Evolutionary conservation across 2,888 invertebrate species (phyloP), one percentile per base, ranked within the genome.

Genomic region (Hemicrepidius hirtus): DNA sequence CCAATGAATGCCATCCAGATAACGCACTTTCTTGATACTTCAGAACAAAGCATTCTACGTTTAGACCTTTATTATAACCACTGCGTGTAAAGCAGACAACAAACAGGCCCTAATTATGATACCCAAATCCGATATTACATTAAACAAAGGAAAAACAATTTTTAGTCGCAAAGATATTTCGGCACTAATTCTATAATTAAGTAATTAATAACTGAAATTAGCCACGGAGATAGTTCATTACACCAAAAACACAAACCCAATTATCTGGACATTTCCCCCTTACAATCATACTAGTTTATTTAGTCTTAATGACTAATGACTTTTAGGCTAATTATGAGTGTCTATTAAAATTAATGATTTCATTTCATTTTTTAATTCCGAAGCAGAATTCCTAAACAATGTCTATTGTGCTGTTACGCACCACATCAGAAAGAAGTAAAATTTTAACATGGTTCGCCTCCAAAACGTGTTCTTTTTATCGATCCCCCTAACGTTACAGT

Each of bases 1-100:
- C 57, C 55, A 37, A 64, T 46, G 70, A 64, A 70, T 70, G 32
- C 57, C 70, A 63, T 53, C 60, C 44, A 68, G 68, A 68, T 68
- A 68, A 68, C 68, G 68, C 68, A 53, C 63, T 41, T 63, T 44
- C 53, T 12, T 35, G 37, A 57, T 18, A 20, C 16, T 12, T 20
- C 1, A 18, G 44, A 49, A 49, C 49, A 49, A 49, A 49, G 49
- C 20, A 10, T 18, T 20, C 46, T 13, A 57, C 57, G 13, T 13
- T 40, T 13, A n/a, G n/a, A 40, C n/a, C 6, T 40, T 40, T 9
- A 32, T 1, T 5, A 32, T 9, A 32, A 9, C 32, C 32, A 24
- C 24, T 24, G 3, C 24, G 5, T 3, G 2, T n/a, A 28, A 28
- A 4, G 28, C 6, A 28, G 4, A 6, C 28, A 28, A 4, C 28